Base-by-base conservation (phyloP, 2,888 invertebrate species). In the Myathropa florea region DNA sequence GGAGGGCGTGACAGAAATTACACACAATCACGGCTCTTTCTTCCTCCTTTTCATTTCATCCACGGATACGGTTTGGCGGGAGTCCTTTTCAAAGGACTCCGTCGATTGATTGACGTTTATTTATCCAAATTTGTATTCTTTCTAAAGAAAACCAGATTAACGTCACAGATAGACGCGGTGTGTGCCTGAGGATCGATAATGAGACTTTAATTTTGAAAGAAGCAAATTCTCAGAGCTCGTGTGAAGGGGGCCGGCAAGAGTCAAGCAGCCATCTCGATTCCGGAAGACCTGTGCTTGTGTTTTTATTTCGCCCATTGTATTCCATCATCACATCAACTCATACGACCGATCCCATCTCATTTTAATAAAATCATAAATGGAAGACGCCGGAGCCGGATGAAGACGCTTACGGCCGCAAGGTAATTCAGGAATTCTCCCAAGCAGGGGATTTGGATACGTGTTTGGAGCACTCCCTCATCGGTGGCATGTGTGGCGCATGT, bases 91-190 rank as follows among this genome's bases (percentile, higher is more conserved):
- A 70, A 77, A 72, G 59, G 65, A 67, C 67, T 53, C 67, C 46
- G 72, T 63, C 83, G 65, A 78, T 77, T 83, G 77, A 83, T 65
- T 83, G 83, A 83, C 83, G 55, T 83, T 83, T 78, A 83, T 83
- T 83, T 83, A 83, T 77, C 59, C 68, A 75, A 65, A 71, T 70
- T 65, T 70, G 61, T 70, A 64, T 63, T n/a, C 55, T 28, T 61
- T 72, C 14, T 46, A 63, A 18, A n/a, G 21, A 64, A n/a, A 46
- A 53, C 24, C 46, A 55, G 70, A 76, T 76, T 64, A 59, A 65
- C 70, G 46, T 53, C 26, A 39, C 21, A 33, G 61, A 21, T 39
- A 39, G 26, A 9, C 21, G n/a, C 10, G 28, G n/a, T 10, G 28
- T 10, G 14, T 10, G 12, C 28, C 4, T 6, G 60, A 24, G 33